phyloP scores from a whole-genome alignment of 2,113 vertebrate genomes.

The Eolophus roseicapilla region DNA sequence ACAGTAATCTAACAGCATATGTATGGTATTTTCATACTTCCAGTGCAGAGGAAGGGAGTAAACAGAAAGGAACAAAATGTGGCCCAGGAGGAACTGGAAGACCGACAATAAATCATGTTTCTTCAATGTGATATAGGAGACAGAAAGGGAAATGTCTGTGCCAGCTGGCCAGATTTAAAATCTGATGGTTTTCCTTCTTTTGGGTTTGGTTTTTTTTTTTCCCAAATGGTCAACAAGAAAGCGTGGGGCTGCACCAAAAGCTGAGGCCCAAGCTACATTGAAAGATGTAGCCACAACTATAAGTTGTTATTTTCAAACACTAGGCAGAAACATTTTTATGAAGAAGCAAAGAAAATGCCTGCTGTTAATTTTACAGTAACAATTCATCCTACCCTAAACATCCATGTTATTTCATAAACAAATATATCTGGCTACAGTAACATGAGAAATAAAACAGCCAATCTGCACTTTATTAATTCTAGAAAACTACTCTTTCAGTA shows the following conservation, averaged over 20 bases:
- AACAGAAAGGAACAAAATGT: not conserved
- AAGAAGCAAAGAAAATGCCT: constrained; percentile 41
- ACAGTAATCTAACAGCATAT: not conserved
- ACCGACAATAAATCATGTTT: not conserved
- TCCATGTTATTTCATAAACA: not conserved
- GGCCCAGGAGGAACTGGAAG: not conserved
- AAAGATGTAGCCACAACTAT: constrained; percentile 19
- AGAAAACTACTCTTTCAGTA: not conserved
- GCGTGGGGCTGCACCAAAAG: not conserved
- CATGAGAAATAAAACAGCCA: not conserved
- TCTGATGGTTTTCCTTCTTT: not conserved
- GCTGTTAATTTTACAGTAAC: constrained; percentile 32
- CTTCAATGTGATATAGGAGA: not conserved
- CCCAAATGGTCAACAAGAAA: not conserved
- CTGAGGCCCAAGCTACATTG: not conserved
- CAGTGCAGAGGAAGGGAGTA: not conserved
- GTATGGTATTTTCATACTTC: not conserved
- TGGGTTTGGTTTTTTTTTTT: not conserved
- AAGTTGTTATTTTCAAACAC: constrained; percentile 13
- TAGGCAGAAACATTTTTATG: not conserved
- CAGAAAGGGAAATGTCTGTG: not conserved
- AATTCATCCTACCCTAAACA: not conserved
- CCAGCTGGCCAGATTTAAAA: not conserved
- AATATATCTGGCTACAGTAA: not conserved
- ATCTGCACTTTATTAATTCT: not conserved